These are phyloP conservation scores for Hyperoplus immaculatus DNA, from an alignment of 2,797 vertebrate genomes.

Conservation along the genomic window DNA sequence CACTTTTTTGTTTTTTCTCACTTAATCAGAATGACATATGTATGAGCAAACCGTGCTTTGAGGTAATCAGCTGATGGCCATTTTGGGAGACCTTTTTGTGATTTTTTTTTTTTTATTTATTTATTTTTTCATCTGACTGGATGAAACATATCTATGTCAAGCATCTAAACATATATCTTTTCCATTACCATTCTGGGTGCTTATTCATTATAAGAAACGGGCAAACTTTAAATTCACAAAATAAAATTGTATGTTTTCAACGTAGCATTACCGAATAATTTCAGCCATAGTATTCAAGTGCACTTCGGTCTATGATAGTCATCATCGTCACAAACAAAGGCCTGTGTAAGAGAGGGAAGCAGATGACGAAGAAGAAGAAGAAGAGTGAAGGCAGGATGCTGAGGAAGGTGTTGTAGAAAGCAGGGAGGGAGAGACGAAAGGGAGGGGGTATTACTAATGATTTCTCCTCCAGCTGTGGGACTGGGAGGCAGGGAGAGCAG, in stretches of 20 bases:
- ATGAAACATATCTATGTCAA: neutral
- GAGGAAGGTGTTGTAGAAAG: conserved; percentile 74
- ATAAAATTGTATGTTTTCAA: neutral
- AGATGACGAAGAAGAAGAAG: conserved; percentile 42
- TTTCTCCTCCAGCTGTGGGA: conserved; percentile 85
- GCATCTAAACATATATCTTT: neutral
- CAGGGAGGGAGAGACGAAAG: conserved; percentile 60
- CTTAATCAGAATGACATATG: neutral
- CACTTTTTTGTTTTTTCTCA: neutral
- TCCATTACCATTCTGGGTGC: neutral
- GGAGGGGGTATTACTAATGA: conserved; percentile 81
- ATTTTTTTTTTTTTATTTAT: neutral
- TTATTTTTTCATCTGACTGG: neutral
- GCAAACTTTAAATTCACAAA: neutral
- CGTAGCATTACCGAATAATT: neutral
- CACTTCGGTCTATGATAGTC: conserved; percentile 24
- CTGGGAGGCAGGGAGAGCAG: conserved; percentile 74
- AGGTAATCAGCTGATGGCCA: neutral
- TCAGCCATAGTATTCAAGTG: neutral
- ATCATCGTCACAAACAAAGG: conserved; percentile 36
- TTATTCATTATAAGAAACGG: conserved; percentile 1
- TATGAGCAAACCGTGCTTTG: neutral
- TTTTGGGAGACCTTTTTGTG: neutral
- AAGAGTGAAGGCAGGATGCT: conserved; percentile 64
- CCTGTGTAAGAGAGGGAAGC: conserved; percentile 30